Evolutionary conservation across 1,140 invertebrate species (phyloP), one percentile per base, ranked within the genome.

Genomic region (Lysiphlebus fabarum): DNA sequence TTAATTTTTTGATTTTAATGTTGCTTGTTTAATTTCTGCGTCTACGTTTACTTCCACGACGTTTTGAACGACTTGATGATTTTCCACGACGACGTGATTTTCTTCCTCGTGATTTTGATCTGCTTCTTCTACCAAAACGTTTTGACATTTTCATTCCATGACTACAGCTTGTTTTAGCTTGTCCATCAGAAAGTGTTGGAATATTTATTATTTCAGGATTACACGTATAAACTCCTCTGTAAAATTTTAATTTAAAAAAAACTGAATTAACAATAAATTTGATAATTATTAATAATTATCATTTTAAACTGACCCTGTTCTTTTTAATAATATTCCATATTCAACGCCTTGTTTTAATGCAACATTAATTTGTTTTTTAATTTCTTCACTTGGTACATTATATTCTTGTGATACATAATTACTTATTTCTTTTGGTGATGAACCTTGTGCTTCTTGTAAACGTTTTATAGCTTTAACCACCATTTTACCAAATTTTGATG

Each of bases 381-480:
- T 65, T 8, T 67, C 65, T 0, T 63, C 26, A 1, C 36, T 56
- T 0, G 70, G 70, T 11, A 76, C 51, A 10, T 74, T 62, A 54
- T 75, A 77, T 51, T 76, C 68, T 8, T 73, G 64, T 8, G 67
- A 67, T 26, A 80, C 71, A 41, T 71, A 79, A 43, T 71, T 72
- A 40, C 69, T 73, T 43, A 80, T 80, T 58, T 80, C 73, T 7
- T 62, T 62, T 6, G 67, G 57, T 7, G 74, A 76, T 5, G 76
- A 77, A n/a, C 76, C 78, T 43, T 74, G 67, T 0, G 67, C 12
- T 14, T 74, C 68, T 51, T 74, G 76, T 0, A 80, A 64, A 6
- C 62, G 66, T 0, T 68, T 64, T 40, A 80, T 77, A 1, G 78
- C 78, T 14, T 71, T 70, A 0, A 77, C 68, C 0, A 80, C 72